Evolutionary conservation across 2,797 vertebrate genomes (phyloP).

Genomic region (Sciaenops ocellatus): DNA sequence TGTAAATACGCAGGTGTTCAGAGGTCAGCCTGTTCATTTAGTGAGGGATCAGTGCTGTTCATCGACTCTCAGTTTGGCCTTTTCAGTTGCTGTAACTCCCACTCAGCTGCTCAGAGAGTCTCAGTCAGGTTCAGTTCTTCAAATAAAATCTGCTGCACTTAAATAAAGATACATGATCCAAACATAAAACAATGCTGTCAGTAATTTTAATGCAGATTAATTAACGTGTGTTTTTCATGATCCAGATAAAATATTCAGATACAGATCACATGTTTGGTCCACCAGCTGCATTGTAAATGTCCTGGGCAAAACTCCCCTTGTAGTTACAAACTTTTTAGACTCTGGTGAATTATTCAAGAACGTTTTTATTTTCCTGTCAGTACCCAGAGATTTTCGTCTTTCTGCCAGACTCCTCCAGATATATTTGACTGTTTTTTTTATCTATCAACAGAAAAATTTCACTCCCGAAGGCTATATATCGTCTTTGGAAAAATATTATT

Average conservation of each 20-base stretch:
- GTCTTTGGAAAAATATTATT: slow-evolving; percentile 1
- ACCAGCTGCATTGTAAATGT: not conserved
- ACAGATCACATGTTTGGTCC: not conserved
- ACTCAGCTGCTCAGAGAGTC: not conserved
- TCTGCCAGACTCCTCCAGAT: slow-evolving; percentile 10
- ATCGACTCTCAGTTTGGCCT: slow-evolving; percentile 1
- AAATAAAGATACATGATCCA: not conserved
- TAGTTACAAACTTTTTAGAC: not conserved
- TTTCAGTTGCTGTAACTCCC: not conserved
- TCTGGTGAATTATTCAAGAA: slow-evolving; percentile 16
- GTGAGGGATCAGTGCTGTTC: slow-evolving; percentile 1
- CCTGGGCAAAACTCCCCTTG: not conserved
- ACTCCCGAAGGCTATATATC: not conserved
- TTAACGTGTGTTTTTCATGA: not conserved
- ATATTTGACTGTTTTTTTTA: not conserved
- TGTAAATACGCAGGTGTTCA: slow-evolving; percentile 8
- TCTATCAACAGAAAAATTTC: slow-evolving; percentile 9
- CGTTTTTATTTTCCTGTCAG: slow-evolving; percentile 12
- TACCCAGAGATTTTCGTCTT: not conserved
- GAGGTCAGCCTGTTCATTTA: slow-evolving; percentile 25
- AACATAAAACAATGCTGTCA: not conserved
- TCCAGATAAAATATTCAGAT: not conserved
- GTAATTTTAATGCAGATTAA: not conserved
- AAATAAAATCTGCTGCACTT: not conserved
- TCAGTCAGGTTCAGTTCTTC: not conserved